Conservation (phyloP, 2,888 invertebrate genomes). For the Leptura quadrifasciata region DNA sequence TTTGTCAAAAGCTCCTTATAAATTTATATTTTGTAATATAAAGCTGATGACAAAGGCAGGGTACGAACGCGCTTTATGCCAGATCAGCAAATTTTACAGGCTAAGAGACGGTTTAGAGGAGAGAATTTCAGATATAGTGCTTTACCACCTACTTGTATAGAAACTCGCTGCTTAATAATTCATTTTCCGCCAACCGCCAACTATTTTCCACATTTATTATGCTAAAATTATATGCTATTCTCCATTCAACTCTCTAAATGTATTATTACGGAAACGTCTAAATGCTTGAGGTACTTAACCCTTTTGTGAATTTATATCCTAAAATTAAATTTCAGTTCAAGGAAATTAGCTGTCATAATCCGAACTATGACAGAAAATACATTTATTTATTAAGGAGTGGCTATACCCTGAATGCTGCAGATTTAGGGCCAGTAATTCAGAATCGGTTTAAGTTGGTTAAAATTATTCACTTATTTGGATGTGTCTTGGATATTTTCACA, state of each 20-base stretch:
- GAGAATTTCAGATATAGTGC: constrained; percentile 19
- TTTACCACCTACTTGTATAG: constrained; percentile 30
- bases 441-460: too few species aligned
- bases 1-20: constrained; percentile 6
- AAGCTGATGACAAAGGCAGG: not conserved
- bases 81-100: constrained; percentile 18
- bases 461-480: too few species aligned
- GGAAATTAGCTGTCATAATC: constrained; percentile 1
- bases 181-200: constrained; percentile 24
- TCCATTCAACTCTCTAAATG: not conserved
- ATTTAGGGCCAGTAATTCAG: too few species aligned
- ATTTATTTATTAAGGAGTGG: not conserved
- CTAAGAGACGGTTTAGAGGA: not conserved
- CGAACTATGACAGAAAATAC: not conserved
- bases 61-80: not conserved
- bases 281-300: constrained; percentile 12
- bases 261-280: constrained; percentile 13
- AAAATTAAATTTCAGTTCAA: not conserved
- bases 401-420: too few species aligned
- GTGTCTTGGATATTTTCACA: too few species aligned
- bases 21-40: constrained; percentile 16
- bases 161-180: constrained; percentile 28
- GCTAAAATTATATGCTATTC: constrained; percentile 17
- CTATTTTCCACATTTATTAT: constrained; percentile 16
- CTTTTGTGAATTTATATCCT: constrained; percentile 16